Conservation (phyloP, 2,888 invertebrate genomes). For the Diarsia brunnea region DNA sequence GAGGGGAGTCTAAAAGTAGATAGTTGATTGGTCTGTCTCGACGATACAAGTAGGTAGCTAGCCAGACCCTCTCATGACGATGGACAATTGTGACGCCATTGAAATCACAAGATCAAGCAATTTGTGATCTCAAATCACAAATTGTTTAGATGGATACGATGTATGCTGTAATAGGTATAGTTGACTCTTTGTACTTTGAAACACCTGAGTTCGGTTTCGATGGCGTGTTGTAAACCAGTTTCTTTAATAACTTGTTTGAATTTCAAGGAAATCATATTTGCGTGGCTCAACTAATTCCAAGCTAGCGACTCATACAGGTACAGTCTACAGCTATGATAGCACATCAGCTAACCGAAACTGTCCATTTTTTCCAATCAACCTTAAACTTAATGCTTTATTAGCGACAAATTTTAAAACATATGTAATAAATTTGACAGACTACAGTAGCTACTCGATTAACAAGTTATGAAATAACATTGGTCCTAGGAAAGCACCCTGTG, state of each 20-base stretch:
- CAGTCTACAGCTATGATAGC: too few relatives aligned
- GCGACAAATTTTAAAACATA: too few relatives aligned
- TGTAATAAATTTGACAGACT: too few relatives aligned
- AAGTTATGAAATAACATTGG: slow-evolving; percentile 11
- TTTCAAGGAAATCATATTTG: not conserved
- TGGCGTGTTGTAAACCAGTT: not conserved
- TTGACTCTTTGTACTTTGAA: not conserved
- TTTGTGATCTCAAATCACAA: too few relatives aligned
- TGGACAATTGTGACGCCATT: not conserved
- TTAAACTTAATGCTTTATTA: too few relatives aligned
- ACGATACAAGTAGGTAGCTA: not conserved
- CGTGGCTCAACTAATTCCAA: not conserved
- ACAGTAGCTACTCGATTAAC: not conserved
- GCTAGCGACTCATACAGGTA: not conserved
- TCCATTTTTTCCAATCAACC: too few relatives aligned
- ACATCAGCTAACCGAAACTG: too few relatives aligned
- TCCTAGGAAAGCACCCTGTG: not conserved
- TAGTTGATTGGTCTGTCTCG: slow-evolving; percentile 3
- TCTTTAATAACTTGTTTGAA: not conserved
- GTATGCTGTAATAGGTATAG: not conserved
- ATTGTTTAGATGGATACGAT: not conserved
- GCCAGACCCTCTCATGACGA: too few relatives aligned
- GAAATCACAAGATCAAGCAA: too few relatives aligned
- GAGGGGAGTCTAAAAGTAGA: slow-evolving; percentile 10
- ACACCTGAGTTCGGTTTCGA: not conserved